Evolutionary conservation across 2,888 invertebrate species (phyloP).

Genomic region (Aproaerema taeniolella): DNA sequence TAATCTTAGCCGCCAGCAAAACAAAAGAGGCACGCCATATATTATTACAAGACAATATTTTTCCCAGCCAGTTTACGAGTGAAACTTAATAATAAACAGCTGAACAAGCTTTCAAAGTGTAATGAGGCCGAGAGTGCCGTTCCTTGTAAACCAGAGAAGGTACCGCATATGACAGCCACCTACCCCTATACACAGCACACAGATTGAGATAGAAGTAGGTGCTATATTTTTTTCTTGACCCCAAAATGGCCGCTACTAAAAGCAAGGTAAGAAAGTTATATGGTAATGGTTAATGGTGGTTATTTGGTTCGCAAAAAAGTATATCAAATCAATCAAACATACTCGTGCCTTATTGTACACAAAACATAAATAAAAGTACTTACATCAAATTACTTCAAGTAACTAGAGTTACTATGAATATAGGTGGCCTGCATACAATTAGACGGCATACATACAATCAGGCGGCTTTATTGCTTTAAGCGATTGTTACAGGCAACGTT

Average conservation of each 20-base stretch:
- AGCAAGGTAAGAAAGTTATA: not conserved
- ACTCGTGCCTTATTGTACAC: too few species aligned
- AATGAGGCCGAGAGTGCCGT: constrained; percentile 40
- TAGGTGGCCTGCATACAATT: too few species aligned
- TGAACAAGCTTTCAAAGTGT: constrained; percentile 37
- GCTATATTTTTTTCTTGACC: not conserved
- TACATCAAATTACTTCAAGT: too few species aligned
- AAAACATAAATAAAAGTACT: too few species aligned
- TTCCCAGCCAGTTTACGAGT: too few species aligned
- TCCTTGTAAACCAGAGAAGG: constrained; percentile 34
- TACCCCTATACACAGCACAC: not conserved
- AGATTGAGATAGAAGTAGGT: not conserved
- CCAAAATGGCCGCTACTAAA: not conserved
- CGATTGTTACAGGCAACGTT: too few species aligned
- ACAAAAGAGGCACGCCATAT: too few species aligned
- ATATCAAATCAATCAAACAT: not conserved
- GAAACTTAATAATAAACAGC: constrained; percentile 27
- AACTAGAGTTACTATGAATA: too few species aligned
- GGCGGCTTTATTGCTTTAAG: too few species aligned
- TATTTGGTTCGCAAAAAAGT: not conserved
- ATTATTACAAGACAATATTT: too few species aligned
- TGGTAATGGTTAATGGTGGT: not conserved
- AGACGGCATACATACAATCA: too few species aligned
- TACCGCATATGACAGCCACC: constrained; percentile 24
- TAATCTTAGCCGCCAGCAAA: too few species aligned